Evolutionary conservation across 2,113 vertebrate species (phyloP), one percentile per base, ranked within the genome.

Genomic region (Spheniscus mendiculus): DNA sequence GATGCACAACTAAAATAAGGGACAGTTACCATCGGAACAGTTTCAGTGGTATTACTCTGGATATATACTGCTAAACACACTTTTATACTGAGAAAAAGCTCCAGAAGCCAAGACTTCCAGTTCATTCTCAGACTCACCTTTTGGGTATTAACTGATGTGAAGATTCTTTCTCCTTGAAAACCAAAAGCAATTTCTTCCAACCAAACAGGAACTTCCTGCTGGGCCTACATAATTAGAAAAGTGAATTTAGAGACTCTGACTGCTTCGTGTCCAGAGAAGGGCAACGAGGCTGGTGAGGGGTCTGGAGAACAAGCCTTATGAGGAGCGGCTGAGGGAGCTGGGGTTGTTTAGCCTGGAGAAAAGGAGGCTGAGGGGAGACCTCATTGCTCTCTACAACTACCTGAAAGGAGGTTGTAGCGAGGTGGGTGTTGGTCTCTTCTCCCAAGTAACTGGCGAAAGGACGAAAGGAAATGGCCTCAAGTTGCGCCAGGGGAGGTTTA

Each of bases 131-230:
- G 34, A 97, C 97, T 86, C 79, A 99, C 99, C 98, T 98, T 99
- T 72, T 98, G 98, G 12, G 95, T 97, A 96, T 98, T 98, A 50
- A 98, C 87, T 27, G 99, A 98, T 30, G 97, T 93, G 89, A 99
- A 98, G 16, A 62, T 47, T 29, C 52, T 98, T 83, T 95, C 96
- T 34, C 80, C 67, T 36, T 90, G 87, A 40, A 94, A 66, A 58
- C 98, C 97, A 81, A 98, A 98, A 6, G 99, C 99, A 42, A 98
- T 96, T 94, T 99, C 99, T 96, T 99, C 99, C 30, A 99, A 91
- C 99, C 99, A 99, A 5, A 98, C 67, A 21, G 99, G 99, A 25
- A 99, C 99, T 85, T 99, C 99, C 92, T 99, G 99, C 56, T 99
- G 99, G 27, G 99, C 99, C 99, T 99, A 83, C 5, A 69, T 22